Base-by-base conservation (phyloP, 2,888 invertebrate genomes). In the Drosophila stalkeri region DNA sequence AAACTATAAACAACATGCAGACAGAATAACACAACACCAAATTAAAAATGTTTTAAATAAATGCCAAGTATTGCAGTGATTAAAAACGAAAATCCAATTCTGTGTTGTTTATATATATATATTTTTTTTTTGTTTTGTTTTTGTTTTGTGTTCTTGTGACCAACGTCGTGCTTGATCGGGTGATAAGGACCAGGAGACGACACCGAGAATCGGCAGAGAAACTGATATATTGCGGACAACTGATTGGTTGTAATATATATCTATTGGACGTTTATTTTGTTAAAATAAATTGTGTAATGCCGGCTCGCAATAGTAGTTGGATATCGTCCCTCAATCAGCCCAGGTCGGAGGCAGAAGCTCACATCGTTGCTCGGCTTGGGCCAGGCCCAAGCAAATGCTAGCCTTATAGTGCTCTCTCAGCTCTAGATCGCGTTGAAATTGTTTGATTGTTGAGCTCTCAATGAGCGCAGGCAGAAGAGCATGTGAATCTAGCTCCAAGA, bases 1-100 rank as follows among this genome's bases (percentile, higher is more conserved):
- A 93, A 96, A 96, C 96, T 96, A 97, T 93, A 97, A 97, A 94
- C 96, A 74, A 62, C 7, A 46, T 23, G 44, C 63, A 47, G 46
- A 51, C 52, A 41, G 52, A 69, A 57, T 54, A 43, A 60, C 46
- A 68, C 60, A 63, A 69, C 43, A 76, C 55, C 60, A 72, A 79
- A 71, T 57, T 70, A 31, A 49, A 76, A 79, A 80, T 77, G 76
- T 70, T 78, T 78, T 77, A 63, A 86, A 86, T 86, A 86, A 86
- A 86, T 86, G 72, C 75, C 72, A 67, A 81, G 74, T 59, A 72
- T 80, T 75, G 67, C 67, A 81, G 80, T 82, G 81, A 71, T 70
- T 65, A 69, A 66, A 75, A 76, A 68, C 41, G 67, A 69, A 49
- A 64, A 70, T 66, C 20, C 33, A 49, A 23, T 39, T 59, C 67